Conservation (phyloP, 2,797 vertebrate genomes). For the Apogon talboti region DNA sequence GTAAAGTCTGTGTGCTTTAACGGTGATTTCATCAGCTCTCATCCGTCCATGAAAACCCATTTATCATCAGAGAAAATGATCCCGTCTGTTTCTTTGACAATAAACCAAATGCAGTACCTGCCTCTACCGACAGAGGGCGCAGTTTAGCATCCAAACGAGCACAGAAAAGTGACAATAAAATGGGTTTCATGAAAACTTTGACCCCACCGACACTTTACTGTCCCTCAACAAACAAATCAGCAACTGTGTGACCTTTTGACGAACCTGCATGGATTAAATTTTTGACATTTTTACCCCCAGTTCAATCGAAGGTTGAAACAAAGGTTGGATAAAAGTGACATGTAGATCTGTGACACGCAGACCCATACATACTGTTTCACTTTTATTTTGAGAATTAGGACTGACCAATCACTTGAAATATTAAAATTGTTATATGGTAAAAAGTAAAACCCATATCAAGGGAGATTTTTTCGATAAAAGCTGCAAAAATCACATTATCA, state of each 20-base stretch:
- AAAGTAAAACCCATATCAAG: too few relatives aligned
- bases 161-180: background rate
- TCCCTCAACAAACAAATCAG: background rate
- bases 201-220: background rate
- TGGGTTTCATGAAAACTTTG: background rate
- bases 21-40: constrained; percentile 13
- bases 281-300: background rate
- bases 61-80: constrained; percentile 37
- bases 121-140: constrained; percentile 48
- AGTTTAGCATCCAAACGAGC: background rate
- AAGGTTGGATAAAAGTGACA: constrained; percentile 11
- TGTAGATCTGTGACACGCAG: background rate
- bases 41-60: constrained; percentile 30
- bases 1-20: constrained; percentile 11
- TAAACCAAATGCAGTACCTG: background rate
- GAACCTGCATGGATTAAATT: background rate
- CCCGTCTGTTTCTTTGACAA: too few relatives aligned
- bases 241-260: constrained; percentile 9
- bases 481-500: too few relatives aligned
- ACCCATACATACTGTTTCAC: background rate
- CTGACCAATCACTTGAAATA: too few relatives aligned
- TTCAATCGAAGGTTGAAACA: constrained; percentile 35
- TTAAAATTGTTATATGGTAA: too few relatives aligned
- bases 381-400: too few relatives aligned
- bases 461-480: too few relatives aligned